These are phyloP conservation scores for Cetoscarus ocellatus DNA, from an alignment of 2,797 vertebrate species.

Conservation along the genomic window DNA sequence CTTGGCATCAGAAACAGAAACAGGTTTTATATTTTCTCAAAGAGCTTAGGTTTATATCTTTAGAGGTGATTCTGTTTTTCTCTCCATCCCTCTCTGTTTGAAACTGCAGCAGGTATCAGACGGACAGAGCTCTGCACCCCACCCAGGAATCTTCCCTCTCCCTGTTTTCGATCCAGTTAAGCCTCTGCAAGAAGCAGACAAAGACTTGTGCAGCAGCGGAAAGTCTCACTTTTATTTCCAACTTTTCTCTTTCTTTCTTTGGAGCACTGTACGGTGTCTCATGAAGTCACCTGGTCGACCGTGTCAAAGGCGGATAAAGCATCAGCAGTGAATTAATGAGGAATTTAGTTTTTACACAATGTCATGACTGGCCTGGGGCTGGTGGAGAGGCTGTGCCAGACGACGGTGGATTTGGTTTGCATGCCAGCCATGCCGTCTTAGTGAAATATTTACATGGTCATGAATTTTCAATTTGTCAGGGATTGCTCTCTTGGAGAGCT, in stretches of 20 bases:
- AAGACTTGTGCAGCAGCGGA: constrained; percentile 45
- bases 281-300: constrained; percentile 46
- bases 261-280: constrained; percentile 21
- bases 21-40: constrained; percentile 30
- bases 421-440: constrained; percentile 45
- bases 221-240: constrained; percentile 28
- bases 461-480: constrained; percentile 70
- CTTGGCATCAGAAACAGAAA: constrained; percentile 11
- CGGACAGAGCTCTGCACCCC: constrained; percentile 4
- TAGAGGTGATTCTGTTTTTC: constrained; percentile 6
- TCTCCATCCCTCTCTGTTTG: constrained; percentile 10
- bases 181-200: constrained; percentile 37
- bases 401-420: constrained; percentile 29
- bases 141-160: constrained; percentile 12
- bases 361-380: constrained; percentile 55
- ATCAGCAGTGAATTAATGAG: constrained; percentile 59
- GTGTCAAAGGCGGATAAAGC: constrained; percentile 45
- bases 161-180: constrained; percentile 40
- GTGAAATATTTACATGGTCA: constrained; percentile 74
- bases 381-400: constrained; percentile 16
- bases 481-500: constrained; percentile 45
- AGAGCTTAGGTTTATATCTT: constrained; percentile 7
- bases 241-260: constrained; percentile 16
- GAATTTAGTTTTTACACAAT: constrained; percentile 44
- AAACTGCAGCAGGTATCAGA: constrained; percentile 14